These are phyloP conservation scores for Antheraea mylitta DNA, from an alignment of 1,140 invertebrate species.

Conservation along the genomic window DNA sequence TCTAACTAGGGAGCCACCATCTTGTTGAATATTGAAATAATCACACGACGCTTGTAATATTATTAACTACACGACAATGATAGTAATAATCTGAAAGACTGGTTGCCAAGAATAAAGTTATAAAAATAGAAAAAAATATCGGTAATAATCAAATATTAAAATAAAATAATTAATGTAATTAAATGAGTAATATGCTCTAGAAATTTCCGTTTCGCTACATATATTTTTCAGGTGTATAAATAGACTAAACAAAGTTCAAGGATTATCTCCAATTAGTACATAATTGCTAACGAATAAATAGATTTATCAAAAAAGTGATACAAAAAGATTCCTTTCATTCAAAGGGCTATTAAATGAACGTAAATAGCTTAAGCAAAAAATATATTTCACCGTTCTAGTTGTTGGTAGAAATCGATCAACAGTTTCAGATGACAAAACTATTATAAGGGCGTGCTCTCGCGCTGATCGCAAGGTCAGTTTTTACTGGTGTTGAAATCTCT, in stretches of 20 bases:
- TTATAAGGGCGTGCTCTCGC: slow-evolving; percentile 50
- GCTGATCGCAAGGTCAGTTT: slow-evolving; percentile 61
- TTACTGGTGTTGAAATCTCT: slow-evolving; percentile 48
- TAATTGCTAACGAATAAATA: background rate
- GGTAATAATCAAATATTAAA: too few relatives aligned
- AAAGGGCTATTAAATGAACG: slow-evolving; percentile 25
- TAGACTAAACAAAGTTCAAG: background rate
- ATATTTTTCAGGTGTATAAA: background rate
- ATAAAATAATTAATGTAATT: too few relatives aligned
- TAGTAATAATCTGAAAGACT: too few relatives aligned
- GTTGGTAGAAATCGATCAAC: slow-evolving; percentile 53
- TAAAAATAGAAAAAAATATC: too few relatives aligned
- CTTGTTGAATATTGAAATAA: too few relatives aligned
- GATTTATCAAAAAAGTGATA: background rate
- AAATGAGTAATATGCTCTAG: too few relatives aligned
- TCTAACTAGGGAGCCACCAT: too few relatives aligned
- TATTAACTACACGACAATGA: too few relatives aligned
- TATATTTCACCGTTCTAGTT: slow-evolving; percentile 43
- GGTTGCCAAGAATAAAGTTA: too few relatives aligned
- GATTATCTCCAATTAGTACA: background rate
- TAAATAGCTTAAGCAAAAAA: slow-evolving; percentile 37
- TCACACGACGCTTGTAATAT: too few relatives aligned
- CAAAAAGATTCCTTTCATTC: slow-evolving; percentile 13
- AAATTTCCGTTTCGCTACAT: too few relatives aligned
- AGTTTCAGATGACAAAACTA: slow-evolving; percentile 40